These are phyloP conservation scores for Formica aserva DNA, from an alignment of 2,888 invertebrate species.

Conservation along the genomic window DNA sequence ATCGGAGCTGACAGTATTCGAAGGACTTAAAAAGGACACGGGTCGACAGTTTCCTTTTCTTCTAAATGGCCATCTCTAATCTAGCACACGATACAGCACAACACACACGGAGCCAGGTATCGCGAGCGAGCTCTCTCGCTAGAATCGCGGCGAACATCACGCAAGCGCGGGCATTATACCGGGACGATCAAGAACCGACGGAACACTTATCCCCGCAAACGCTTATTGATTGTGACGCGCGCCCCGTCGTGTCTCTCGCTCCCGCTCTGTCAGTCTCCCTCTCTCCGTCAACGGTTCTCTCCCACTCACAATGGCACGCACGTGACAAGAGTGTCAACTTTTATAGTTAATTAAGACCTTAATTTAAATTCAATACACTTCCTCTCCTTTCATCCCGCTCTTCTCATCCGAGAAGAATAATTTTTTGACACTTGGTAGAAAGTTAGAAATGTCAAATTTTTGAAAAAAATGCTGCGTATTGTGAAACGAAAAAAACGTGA, in stretches of 20 bases:
- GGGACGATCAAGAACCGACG: slow-evolving; percentile 75
- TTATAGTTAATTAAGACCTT: slow-evolving; percentile 3
- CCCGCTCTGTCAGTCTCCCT: slow-evolving; percentile 53
- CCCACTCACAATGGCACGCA: background rate
- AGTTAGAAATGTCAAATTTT: background rate
- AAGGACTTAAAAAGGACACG: background rate
- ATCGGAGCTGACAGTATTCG: background rate
- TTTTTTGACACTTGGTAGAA: background rate
- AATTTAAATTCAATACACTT: slow-evolving; percentile 17
- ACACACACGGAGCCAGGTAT: slow-evolving; percentile 32
- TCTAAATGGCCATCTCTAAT: slow-evolving; percentile 23
- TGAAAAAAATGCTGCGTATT: background rate
- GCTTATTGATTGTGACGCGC: slow-evolving; percentile 83
- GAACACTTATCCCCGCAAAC: slow-evolving; percentile 78
- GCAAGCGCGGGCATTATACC: slow-evolving; percentile 73
- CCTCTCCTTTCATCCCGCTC: background rate
- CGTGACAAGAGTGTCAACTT: slow-evolving; percentile 27
- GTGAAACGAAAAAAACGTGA: background rate
- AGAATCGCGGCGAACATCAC: slow-evolving; percentile 66
- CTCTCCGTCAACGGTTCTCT: slow-evolving; percentile 19
- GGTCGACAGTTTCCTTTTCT: background rate
- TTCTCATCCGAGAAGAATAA: background rate
- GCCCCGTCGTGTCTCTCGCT: slow-evolving; percentile 50
- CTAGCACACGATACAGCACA: background rate
- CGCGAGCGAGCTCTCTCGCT: slow-evolving; percentile 44